Conservation (phyloP, 2,797 vertebrate species). For the Phalanger gymnotis region DNA sequence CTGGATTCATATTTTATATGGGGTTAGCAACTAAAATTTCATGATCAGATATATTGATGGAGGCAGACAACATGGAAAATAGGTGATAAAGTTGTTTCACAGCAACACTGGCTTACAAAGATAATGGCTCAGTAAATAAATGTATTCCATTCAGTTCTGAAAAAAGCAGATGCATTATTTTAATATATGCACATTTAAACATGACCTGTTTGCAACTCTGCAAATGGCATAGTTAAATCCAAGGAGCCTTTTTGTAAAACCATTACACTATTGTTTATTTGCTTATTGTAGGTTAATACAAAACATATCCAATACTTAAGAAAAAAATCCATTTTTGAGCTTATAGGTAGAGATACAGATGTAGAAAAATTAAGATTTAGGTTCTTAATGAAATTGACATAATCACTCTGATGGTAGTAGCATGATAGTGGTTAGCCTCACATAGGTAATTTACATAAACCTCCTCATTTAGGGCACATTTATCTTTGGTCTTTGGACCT, state of each 20-base stretch:
- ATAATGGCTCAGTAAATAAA: slow-evolving; percentile 5
- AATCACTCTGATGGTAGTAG: background rate
- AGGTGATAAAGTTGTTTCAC: background rate
- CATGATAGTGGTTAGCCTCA: background rate
- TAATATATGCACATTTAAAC: background rate
- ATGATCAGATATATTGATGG: background rate
- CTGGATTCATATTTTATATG: background rate
- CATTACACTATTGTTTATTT: background rate
- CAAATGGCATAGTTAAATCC: background rate
- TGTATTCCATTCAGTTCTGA: background rate
- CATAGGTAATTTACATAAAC: background rate
- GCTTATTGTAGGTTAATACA: background rate
- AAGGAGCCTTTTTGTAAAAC: background rate
- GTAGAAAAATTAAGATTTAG: background rate
- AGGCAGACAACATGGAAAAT: background rate
- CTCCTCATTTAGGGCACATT: background rate
- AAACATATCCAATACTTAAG: background rate
- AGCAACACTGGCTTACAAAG: background rate
- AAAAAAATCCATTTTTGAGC: background rate
- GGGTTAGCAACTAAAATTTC: background rate
- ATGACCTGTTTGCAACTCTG: background rate
- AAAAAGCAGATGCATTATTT: background rate
- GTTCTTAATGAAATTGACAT: background rate
- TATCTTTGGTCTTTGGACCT: background rate
- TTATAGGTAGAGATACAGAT: background rate